Evolutionary conservation across 2,888 invertebrate genomes (phyloP).

Genomic region (Catocala nupta): DNA sequence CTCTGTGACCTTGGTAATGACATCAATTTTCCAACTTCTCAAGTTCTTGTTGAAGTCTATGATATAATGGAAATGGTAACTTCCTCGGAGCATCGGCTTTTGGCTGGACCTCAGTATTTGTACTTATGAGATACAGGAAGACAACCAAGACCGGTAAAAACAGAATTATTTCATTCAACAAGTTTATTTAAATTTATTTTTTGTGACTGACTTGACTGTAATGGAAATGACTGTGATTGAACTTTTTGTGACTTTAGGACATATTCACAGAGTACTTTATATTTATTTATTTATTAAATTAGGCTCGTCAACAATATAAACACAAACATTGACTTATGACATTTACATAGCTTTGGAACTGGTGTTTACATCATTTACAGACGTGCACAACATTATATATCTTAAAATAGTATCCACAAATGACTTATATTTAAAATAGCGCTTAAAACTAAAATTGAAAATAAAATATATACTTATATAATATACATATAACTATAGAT

Average conservation of each 20-base stretch:
- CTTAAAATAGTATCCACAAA: too few species aligned
- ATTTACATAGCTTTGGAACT: too few species aligned
- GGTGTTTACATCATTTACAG: too few species aligned
- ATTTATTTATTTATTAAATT: too few species aligned
- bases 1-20: constrained; percentile 24
- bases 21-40: constrained; percentile 27
- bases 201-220: constrained; percentile 22
- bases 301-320: too few species aligned
- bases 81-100: constrained; percentile 14
- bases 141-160: constrained; percentile 39
- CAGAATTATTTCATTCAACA: constrained; percentile 25
- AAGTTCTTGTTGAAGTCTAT: constrained; percentile 10
- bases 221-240: background rate
- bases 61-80: constrained; percentile 13
- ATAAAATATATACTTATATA: too few species aligned
- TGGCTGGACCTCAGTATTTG: constrained; percentile 5
- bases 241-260: constrained; percentile 1
- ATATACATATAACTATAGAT: too few species aligned
- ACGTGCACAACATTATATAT: too few species aligned
- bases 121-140: constrained; percentile 31
- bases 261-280: too few species aligned
- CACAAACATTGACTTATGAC: too few species aligned
- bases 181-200: constrained; percentile 32
- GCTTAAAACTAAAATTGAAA: too few species aligned
- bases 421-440: too few species aligned